A percentile compares a stretch with the other conserved stretches of the same genome.
Evolutionary conservation across 2,888 invertebrate genomes (phyloP).

Genomic region (Drepanosiphum platanoidis): DNA sequence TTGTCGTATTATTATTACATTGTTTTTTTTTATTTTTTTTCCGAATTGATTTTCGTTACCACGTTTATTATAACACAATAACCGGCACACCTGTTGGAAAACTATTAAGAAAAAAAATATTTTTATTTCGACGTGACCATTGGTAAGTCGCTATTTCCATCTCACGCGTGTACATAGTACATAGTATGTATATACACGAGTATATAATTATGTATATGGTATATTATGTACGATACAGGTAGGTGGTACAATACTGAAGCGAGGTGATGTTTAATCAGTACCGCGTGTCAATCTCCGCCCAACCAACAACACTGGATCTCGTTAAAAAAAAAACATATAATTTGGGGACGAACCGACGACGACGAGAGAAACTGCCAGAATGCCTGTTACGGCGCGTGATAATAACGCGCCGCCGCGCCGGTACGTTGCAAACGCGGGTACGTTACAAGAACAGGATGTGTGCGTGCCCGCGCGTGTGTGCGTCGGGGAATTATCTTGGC

Average conservation of each 20-base stretch:
- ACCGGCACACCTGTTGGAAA: too few relatives aligned
- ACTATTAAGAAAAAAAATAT: too few relatives aligned
- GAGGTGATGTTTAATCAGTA: constrained; percentile 3
- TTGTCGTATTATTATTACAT: too few relatives aligned
- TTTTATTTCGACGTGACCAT: too few relatives aligned
- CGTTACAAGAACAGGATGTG: not conserved
- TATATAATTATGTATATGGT: not conserved
- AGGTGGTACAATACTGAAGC: not conserved
- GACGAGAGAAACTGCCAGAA: not conserved
- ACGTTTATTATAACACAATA: too few relatives aligned
- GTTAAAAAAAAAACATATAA: constrained; percentile 8
- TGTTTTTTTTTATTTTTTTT: too few relatives aligned
- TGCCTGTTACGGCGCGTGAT: not conserved
- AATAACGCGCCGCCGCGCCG: not conserved
- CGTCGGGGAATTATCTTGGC: not conserved
- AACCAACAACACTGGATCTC: constrained; percentile 5
- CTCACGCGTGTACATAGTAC: not conserved
- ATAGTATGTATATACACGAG: not conserved
- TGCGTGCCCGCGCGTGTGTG: not conserved
- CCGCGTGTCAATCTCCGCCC: constrained; percentile 48
- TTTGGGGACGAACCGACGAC: not conserved
- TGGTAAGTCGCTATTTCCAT: not conserved
- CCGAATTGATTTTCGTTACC: too few relatives aligned
- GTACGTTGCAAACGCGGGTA: not conserved
- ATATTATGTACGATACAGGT: not conserved